These are phyloP conservation scores for Sciurus vulgaris DNA, from an alignment of 2,797 vertebrate genomes.

Conservation along the genomic window DNA sequence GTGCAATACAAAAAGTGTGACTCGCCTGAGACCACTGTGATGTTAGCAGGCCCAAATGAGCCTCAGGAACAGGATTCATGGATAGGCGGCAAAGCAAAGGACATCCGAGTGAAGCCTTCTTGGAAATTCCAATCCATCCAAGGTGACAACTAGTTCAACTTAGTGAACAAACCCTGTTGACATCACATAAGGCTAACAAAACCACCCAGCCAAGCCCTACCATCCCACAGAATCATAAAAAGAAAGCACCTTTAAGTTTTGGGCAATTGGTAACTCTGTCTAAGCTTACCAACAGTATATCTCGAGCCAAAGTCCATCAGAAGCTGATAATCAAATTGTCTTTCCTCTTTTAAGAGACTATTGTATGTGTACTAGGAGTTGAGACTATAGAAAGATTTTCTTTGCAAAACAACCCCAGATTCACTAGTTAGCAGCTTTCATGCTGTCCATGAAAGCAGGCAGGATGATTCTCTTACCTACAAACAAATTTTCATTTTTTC, in stretches of 20 bases:
- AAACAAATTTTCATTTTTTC: conserved; percentile 31
- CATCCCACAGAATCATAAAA: not conserved
- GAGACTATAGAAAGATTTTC: not conserved
- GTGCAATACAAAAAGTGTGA: not conserved
- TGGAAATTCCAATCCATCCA: not conserved
- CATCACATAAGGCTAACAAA: not conserved
- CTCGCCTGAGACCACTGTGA: not conserved
- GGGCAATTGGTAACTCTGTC: not conserved
- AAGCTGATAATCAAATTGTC: not conserved
- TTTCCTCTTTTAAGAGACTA: not conserved
- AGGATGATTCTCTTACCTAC: conserved; percentile 22
- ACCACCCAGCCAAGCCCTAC: not conserved
- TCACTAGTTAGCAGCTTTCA: not conserved
- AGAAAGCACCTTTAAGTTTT: not conserved
- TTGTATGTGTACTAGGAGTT: not conserved
- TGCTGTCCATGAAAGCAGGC: not conserved
- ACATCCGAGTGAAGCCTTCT: not conserved
- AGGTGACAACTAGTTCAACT: not conserved
- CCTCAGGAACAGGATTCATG: not conserved
- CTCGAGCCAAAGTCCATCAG: not conserved
- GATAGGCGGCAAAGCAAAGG: not conserved
- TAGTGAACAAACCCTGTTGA: not conserved
- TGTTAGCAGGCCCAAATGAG: not conserved
- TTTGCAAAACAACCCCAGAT: not conserved
- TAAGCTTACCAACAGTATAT: not conserved